Percentiles rank a stretch among this genome's conserved stretches.
These are phyloP conservation scores for Cercopithecus mona DNA, from an alignment of 2,113 vertebrate genomes.

Conservation along the genomic window DNA sequence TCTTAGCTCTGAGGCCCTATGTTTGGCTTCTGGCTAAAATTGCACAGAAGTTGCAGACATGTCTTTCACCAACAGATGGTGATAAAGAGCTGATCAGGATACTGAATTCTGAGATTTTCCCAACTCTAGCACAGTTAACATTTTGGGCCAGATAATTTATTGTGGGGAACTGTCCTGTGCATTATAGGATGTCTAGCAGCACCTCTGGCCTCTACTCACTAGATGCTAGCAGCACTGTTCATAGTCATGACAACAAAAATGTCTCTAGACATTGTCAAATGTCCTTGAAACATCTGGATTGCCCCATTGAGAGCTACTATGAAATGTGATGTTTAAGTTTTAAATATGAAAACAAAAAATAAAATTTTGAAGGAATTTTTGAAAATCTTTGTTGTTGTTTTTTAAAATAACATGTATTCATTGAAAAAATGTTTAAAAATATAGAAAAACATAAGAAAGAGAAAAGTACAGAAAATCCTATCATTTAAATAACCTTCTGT, in stretches of 20 bases:
- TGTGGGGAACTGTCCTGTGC: not conserved
- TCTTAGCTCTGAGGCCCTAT: not conserved
- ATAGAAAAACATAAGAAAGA: too few species aligned
- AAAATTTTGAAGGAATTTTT: not conserved
- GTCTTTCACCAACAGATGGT: conserved; percentile 32
- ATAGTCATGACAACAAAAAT: not conserved
- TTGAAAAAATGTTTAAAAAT: too few species aligned
- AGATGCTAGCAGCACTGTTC: not conserved
- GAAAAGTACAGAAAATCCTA: too few species aligned
- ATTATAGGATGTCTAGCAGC: not conserved
- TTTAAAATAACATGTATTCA: not conserved
- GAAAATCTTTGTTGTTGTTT: not conserved
- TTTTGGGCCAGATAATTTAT: not conserved
- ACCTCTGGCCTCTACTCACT: not conserved
- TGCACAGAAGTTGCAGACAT: not conserved
- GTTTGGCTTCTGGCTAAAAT: not conserved
- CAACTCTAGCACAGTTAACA: not conserved
- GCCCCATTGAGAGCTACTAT: not conserved
- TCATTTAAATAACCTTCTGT: too few species aligned
- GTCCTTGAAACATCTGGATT: not conserved
- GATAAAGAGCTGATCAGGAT: not conserved
- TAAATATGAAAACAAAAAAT: not conserved
- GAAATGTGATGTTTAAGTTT: not conserved
- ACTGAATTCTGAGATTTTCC: not conserved
- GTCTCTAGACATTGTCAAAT: not conserved